Base-by-base conservation (phyloP, 2,113 vertebrate species). In the Takifugu bimaculatus region DNA sequence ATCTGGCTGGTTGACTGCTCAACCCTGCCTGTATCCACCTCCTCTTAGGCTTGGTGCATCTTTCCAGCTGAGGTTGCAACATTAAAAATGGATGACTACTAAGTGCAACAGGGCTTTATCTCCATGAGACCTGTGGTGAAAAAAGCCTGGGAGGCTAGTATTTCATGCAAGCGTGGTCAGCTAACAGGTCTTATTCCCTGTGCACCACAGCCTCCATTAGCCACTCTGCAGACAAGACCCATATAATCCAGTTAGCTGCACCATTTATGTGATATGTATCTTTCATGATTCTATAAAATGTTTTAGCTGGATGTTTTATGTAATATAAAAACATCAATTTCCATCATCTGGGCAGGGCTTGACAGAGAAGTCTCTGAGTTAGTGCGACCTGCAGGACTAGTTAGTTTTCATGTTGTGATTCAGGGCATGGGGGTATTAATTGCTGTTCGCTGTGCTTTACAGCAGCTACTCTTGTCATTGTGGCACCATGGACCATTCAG, bases 11-110 rank as follows among this genome's bases (percentile, higher is more conserved):
- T 64, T 71, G 49, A 54, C 56, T 63, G 48, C 47, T 57, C 59
- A 58, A 20, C 59, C 60, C 59, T 15, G 5, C 63, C 50, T 10
- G 26, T 57, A 9, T 27, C 54, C 50, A 15, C 50, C 39, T 43
- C 54, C 43, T 61, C 25, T 43, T 71, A 51, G 72, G 60, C 69
- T 76, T 72, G 70, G 57, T 74, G 72, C 65, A 70, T 81, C 68
- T 79, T 78, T 83, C 84, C 85, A 90, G 87, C 86, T 86, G 86
- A 82, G 84, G 71, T 84, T 65, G 72, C 64, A 15, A 61, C 87
- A 90, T 91, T 90, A 92, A 91, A 91, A 90, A 90, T 91, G 87
- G 73, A 92, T 91, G 87, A 88, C 79, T 84, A 83, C 86, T 89
- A 91, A 91, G 89, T 91, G 88, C 86, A 89, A 86, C 78, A 86